phyloP scores from a whole-genome alignment of 2,797 vertebrate species.

The Lepus oiostolus region DNA sequence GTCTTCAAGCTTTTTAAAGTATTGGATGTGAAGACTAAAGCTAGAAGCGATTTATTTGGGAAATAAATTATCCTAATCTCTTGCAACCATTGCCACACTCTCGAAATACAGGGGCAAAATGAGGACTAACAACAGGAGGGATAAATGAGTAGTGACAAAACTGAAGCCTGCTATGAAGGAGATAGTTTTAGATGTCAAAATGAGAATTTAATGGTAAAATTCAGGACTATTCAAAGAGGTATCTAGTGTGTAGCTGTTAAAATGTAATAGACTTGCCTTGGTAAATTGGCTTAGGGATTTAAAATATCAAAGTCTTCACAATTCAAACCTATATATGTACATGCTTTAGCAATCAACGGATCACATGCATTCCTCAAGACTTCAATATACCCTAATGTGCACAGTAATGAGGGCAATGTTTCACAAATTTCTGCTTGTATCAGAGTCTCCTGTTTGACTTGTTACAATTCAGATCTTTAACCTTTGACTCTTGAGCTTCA shows the following conservation, averaged over 20 bases:
- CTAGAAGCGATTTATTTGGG: constrained; percentile 77
- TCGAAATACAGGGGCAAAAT: constrained; percentile 64
- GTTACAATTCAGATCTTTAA: background rate
- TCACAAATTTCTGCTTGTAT: constrained; percentile 40
- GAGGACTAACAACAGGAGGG: constrained; percentile 38
- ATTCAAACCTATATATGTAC: background rate
- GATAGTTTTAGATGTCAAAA: constrained; percentile 53
- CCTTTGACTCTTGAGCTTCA: background rate
- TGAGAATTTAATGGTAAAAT: constrained; percentile 58
- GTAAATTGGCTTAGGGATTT: constrained; percentile 62
- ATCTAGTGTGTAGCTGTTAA: constrained; percentile 43
- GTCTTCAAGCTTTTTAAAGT: constrained; percentile 72
- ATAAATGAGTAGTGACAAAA: constrained; percentile 58
- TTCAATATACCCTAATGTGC: background rate
- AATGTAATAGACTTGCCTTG: constrained; percentile 18
- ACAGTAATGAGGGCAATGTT: background rate
- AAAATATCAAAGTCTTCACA: constrained; percentile 47
- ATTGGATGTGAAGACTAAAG: constrained; percentile 74
- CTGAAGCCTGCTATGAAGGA: constrained; percentile 46
- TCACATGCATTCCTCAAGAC: constrained; percentile 1
- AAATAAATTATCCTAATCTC: constrained; percentile 80
- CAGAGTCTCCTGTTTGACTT: background rate
- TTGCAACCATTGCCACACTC: constrained; percentile 64
- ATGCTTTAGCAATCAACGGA: constrained; percentile 20
- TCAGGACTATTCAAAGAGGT: constrained; percentile 47